Evolutionary conservation across 2,888 invertebrate species (phyloP), one percentile per base, ranked within the genome.

Genomic region (Halictus ligatus): DNA sequence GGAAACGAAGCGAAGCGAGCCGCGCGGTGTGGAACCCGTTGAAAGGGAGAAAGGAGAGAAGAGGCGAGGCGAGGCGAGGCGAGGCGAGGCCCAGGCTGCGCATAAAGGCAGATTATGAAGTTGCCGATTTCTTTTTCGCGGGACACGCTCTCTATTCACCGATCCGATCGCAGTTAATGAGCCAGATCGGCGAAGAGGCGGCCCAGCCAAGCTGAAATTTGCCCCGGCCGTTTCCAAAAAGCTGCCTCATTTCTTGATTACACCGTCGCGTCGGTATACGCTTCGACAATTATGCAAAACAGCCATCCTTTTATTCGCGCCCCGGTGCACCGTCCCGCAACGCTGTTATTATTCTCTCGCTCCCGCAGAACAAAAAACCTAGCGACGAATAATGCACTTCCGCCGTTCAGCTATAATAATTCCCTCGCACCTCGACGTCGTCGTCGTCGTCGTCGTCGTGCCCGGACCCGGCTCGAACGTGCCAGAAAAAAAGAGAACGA

Each of bases 221-320:
- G 84, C 88, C 85, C 29, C 80, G 73, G 58, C 79, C 81, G 80
- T 88, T 86, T 84, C 89, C 88, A 89, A 91, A 90, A 91, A 85
- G 87, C 86, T 89, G 89, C 83, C 91, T 89, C 91, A 88, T 91
- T 90, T 89, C 88, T 90, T 88, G 90, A 91, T 91, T 91, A 91
- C 91, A 73, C 89, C 54, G 54, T 86, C 88, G 80, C 54, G 54
- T 86, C 88, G 80, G 85, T 84, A 87, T 85, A 88, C 82, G 86
- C 84, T 89, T 88, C 88, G 86, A 90, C 90, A 88, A 91, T 91
- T 91, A 92, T 92, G 92, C 91, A 92, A 92, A 92, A 85, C 89
- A 91, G 91, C 87, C 82, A 75, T 89, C 89, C 88, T 85, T 80
- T 90, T 88, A 85, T 91, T 91, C 90, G 89, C 91, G 87, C 88